Evolutionary conservation across 2,113 vertebrate species (phyloP), one percentile per base, ranked within the genome.

Genomic region (Cyanoderma ruficeps): DNA sequence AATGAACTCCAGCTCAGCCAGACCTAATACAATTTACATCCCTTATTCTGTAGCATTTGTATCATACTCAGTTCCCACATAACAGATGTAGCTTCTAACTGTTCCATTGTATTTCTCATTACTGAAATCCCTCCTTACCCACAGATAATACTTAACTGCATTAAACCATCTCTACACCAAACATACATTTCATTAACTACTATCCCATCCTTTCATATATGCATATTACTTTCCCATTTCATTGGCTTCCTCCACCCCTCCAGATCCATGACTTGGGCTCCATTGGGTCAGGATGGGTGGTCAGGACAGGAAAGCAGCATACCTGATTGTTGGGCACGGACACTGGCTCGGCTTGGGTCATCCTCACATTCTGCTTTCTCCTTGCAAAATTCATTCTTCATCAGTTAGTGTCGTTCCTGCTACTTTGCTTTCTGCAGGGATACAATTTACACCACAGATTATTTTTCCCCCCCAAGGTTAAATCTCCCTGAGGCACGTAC

Each of bases 291-390:
- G 46, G 33, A 28, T 28, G 22, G 7, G 12, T 69, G 39, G 5
- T 69, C 10, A 46, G 28, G 64, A n/a, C 28, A 46, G 47, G 47
- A 46, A 33, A 52, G 64, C 55, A 78, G 55, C 19, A 28, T 14
- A 15, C 22, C 13, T 46, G 55, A 19, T 46, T 22, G 22, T 2
- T 77, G 55, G 57, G 19, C 28, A 16, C 39, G 0, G 0, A 46
- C 55, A 15, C 10, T 1, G 4, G 14, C n/a, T 15, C 0, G 0
- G 9, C 25, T 59, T 0, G 0, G 33, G 22, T 60, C 33, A 13
- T 77, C 3, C 2, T 28, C 0, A 0, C 28, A 13, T 78, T 78
- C 8, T 15, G 4, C 33, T 61, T 5, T 8, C 39, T 53, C 63
- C 55, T 69, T 37, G 23, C 39, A 61, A 61, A 53, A 16, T 33